Base-by-base conservation (phyloP, 2,797 vertebrate genomes). In the Pitangus sulphuratus region DNA sequence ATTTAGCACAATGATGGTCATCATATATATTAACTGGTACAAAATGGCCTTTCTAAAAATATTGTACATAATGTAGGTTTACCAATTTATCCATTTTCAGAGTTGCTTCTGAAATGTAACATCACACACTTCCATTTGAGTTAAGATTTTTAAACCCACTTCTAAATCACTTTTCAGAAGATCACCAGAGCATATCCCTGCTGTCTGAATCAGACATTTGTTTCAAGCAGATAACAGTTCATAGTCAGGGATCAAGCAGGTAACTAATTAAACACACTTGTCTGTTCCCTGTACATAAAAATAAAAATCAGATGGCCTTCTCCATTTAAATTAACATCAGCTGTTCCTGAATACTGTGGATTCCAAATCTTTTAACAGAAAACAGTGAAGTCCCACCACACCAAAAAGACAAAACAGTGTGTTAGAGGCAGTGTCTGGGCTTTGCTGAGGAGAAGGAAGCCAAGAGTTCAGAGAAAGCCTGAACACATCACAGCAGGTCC, bases 11-110 rank as follows among this genome's bases (percentile, higher is more conserved):
- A 85, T 1, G 3, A 50, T 5, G 15, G 8, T 80, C 15, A 20
- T 37, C n/a, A 15, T 1, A 1, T 2, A 1, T 3, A 58, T 65
- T 12, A 60, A 48, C 2, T 2, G 57, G 22, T 35, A 69, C 11
- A 11, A 78, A 85, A 37, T 0, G 2, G 6, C 18, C 17, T 9
- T 71, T 71, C 6, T 8, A 3, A 26, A 60, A 50, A 26, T 15
- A 15, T 28, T 60, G 6, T 18, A 25, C 12, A 42, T 17, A 12
- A 47, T 6, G 5, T 26, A 48, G 7, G 22, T 65, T 14, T 30
- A 51, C 4, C 16, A 8, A 30, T 70, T 35, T 30, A 42, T 45
- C 31, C 21, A 28, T 60, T 56, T n/a, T 16, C 62, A 85, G 53
- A 12, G 5, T 54, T 33, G 8, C 15, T 77, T 12, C 56, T 84